These are phyloP conservation scores for Drosophila kurseongensis DNA, from an alignment of 1,140 invertebrate genomes.

Conservation along the genomic window DNA sequence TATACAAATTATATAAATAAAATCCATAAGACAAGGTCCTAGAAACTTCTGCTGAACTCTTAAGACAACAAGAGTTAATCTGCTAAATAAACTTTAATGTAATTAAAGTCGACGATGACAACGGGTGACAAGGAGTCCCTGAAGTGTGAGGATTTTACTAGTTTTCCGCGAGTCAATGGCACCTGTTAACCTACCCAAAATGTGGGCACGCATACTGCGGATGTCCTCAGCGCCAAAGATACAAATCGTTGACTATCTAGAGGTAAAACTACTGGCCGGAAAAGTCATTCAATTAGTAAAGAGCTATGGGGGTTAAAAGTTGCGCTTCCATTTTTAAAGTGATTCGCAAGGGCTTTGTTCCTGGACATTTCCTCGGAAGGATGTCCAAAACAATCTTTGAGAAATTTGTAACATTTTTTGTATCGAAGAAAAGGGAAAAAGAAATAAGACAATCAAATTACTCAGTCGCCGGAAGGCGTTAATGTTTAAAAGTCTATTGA, in stretches of 20 bases:
- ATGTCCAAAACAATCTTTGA: neutral
- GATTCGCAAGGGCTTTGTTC: constrained; percentile 3
- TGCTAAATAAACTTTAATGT: constrained; percentile 39
- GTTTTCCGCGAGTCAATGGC: constrained; percentile 80
- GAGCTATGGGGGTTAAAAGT: neutral
- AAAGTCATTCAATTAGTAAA: constrained; percentile 19
- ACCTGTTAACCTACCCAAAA: constrained; percentile 85
- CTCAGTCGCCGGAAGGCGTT: constrained; percentile 1
- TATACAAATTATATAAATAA: constrained; percentile 7
- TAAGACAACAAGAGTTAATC: constrained; percentile 27
- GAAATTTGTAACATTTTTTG: neutral
- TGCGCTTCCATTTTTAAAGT: neutral
- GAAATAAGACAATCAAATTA: constrained; percentile 10
- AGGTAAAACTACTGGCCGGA: constrained; percentile 75
- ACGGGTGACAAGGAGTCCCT: constrained; percentile 44
- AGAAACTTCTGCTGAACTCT: constrained; percentile 1
- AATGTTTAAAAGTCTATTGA: constrained; percentile 62
- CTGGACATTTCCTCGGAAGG: neutral
- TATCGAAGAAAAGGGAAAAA: constrained; percentile 2
- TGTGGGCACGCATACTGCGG: constrained; percentile 86
- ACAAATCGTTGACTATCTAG: constrained; percentile 85
- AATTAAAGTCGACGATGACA: constrained; percentile 47
- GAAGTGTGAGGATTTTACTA: constrained; percentile 66
- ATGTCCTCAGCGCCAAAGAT: constrained; percentile 82
- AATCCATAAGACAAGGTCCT: constrained; percentile 6